phyloP scores from a whole-genome alignment of 2,113 vertebrate species.

The Progne subis region DNA sequence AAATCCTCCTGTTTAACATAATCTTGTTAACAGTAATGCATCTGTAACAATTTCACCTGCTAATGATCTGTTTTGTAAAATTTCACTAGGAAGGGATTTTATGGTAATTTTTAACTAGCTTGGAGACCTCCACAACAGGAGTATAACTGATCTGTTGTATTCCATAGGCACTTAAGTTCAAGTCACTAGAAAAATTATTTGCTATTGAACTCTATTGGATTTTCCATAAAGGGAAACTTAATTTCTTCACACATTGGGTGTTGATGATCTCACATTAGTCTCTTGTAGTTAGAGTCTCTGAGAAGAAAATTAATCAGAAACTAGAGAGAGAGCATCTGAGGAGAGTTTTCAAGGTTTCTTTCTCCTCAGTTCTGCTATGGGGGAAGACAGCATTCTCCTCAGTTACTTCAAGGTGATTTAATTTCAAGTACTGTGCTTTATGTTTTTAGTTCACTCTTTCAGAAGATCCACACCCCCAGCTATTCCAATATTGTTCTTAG shows the following conservation, averaged over 20 bases:
- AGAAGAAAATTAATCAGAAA: conserved; percentile 10
- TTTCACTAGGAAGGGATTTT: not conserved
- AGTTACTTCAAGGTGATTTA: not conserved
- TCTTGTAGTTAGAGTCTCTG: not conserved
- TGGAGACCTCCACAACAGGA: not conserved
- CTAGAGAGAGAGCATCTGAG: not conserved
- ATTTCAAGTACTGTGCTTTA: not conserved
- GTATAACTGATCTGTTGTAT: not conserved
- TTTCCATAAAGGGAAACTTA: conserved; percentile 23
- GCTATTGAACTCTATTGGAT: not conserved
- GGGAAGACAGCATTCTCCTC: not conserved
- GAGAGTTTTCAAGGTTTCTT: not conserved
- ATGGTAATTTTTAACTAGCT: not conserved
- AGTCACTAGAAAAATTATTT: conserved; percentile 46
- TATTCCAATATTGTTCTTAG: not conserved
- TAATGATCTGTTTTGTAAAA: not conserved
- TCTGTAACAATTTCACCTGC: not conserved
- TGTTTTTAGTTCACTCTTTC: not conserved
- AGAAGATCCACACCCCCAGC: not conserved
- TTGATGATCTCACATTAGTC: conserved; percentile 5
- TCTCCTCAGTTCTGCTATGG: not conserved
- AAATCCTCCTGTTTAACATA: not conserved
- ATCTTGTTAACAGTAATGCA: not conserved
- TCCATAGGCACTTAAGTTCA: not conserved
- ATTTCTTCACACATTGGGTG: not conserved